Base-by-base conservation (phyloP, 2,113 vertebrate genomes). In the Litocranius walleri region DNA sequence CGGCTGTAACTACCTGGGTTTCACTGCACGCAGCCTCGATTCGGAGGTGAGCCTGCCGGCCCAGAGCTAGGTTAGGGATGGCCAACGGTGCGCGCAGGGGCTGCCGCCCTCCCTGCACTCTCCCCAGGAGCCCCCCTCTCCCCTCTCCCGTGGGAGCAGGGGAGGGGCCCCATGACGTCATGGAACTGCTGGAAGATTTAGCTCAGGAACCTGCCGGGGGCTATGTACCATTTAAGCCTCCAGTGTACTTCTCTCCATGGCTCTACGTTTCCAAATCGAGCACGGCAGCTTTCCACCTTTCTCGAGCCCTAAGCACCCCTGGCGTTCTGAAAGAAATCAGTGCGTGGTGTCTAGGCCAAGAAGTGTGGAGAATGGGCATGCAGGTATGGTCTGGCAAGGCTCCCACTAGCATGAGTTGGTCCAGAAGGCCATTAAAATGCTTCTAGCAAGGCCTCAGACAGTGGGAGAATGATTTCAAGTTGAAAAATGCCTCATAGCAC, bases 171-270 rank as follows among this genome's bases (percentile, higher is more conserved):
- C 19, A 36, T 97, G 97, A 94, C 59, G 54, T 96, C 95, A 94
- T 87, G 97, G 93, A 96, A 93, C 88, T 54, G 6, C 29, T 15
- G 64, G 36, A 94, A 80, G 30, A 90, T 91, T 62, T 93, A 94
- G 90, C 88, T 87, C 88, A 5, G 88, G 59, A 97, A 30, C 84
- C n/a, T 57, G 3, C 82, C 0, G 50, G 81, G 92, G 91, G 54
- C 62, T 1, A 17, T 36, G 82, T 81, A 93, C 93, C 92, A 45
- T 59, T 88, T 87, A 61, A 59, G 50, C 6, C 5, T 16, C 40
- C 64, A 4, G 11, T 27, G 71, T 43, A 90, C 64, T 9, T 6
- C 48, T 36, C 77, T 86, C 5, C 40, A 43, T 6, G 17, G 50
- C 57, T 80, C 61, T 56, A 33, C 56, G 81, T 94, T 54, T 59